Evolutionary conservation across 2,797 vertebrate species (phyloP).

Genomic region (Cirrhinus molitorella): DNA sequence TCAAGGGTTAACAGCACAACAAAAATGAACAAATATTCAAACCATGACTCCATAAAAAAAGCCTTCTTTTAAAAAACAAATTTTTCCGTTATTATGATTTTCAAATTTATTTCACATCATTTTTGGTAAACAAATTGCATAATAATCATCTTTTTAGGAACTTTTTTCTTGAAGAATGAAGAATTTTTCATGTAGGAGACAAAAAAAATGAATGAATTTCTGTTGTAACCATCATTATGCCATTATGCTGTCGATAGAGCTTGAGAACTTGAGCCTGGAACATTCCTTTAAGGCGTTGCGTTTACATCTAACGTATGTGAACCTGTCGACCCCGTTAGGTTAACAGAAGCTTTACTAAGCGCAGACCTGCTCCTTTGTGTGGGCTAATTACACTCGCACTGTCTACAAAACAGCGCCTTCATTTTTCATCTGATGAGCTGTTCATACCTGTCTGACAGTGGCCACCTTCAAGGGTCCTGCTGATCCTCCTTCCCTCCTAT

Average conservation of each 20-base stretch:
- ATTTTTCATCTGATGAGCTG: conserved; percentile 77
- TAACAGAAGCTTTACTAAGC: conserved; percentile 27
- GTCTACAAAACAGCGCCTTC: conserved; percentile 78
- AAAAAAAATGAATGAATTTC: neutral
- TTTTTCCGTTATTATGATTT: neutral
- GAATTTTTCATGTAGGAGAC: neutral
- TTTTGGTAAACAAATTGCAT: too few species aligned
- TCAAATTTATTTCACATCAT: neutral
- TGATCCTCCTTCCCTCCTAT: conserved; percentile 5
- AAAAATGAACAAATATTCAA: neutral
- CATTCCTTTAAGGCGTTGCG: conserved; percentile 32
- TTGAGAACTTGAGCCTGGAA: conserved; percentile 12
- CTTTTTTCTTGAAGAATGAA: too few species aligned
- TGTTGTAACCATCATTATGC: neutral
- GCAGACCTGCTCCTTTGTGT: conserved; percentile 55
- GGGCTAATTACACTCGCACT: conserved; percentile 73
- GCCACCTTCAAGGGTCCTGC: conserved; percentile 46
- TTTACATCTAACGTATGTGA: conserved; percentile 41
- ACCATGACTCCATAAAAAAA: neutral
- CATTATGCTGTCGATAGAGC: neutral
- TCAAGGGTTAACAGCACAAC: neutral
- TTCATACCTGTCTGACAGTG: conserved; percentile 73
- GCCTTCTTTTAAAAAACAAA: neutral
- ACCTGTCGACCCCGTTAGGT: conserved; percentile 38
- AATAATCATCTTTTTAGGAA: too few species aligned